These are phyloP conservation scores for Oscheius sp. DNA, from an alignment of 2,888 invertebrate species.

Conservation along the genomic window DNA sequence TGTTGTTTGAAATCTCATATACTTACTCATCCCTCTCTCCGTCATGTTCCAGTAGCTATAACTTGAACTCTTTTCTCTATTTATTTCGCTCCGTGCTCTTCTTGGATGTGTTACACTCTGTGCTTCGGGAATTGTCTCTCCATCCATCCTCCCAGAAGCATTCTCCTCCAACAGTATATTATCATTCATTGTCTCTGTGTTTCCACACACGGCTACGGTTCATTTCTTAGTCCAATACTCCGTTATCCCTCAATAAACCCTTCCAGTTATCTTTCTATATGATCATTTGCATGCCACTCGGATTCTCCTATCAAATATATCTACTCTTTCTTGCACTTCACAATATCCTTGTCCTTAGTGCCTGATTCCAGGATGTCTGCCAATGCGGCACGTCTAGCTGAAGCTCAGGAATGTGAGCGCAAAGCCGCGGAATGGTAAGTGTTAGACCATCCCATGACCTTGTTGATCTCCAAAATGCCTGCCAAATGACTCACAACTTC, in stretches of 20 bases:
- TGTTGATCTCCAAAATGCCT: background rate
- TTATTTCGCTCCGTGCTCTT: no score
- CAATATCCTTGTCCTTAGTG: conserved; percentile 1
- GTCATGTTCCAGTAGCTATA: no score
- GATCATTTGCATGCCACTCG: background rate
- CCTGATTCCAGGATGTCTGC: conserved; percentile 49
- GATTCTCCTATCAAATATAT: conserved; percentile 14
- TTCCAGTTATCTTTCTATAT: conserved; percentile 1
- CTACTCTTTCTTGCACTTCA: background rate
- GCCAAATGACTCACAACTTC: background rate
- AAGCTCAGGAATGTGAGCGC: conserved; percentile 68
- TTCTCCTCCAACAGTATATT: no score
- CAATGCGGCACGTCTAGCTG: conserved; percentile 55
- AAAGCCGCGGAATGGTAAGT: conserved; percentile 68
- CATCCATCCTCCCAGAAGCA: no score
- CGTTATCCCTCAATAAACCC: conserved; percentile 8
- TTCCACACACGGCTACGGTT: no score
- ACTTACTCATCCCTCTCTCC: no score
- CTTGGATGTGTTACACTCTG: no score
- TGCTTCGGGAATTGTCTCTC: no score
- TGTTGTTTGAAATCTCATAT: background rate
- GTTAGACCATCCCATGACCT: background rate
- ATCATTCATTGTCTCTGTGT: no score
- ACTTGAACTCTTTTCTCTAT: no score
- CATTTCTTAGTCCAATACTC: no score